phyloP scores from a whole-genome alignment of 1,140 invertebrate genomes.

The Gyrodactylus bullatarudis region DNA sequence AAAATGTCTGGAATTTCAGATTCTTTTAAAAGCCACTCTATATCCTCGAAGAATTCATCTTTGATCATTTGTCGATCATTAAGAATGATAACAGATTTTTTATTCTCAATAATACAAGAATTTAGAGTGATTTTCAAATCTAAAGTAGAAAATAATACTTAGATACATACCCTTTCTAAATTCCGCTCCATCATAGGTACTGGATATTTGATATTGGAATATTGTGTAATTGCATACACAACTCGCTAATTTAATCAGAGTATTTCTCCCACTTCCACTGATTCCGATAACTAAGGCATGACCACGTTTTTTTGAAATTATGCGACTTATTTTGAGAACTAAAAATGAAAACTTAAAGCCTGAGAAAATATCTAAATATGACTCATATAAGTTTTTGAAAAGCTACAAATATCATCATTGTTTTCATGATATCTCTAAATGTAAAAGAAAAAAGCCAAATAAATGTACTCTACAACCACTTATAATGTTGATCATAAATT shows the following conservation, averaged over 20 bases:
- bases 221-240: constrained; percentile 34
- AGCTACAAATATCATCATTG: too few relatives aligned
- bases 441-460: too few relatives aligned
- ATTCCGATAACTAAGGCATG: constrained; percentile 47
- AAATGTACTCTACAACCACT: too few relatives aligned
- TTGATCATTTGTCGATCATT: constrained; percentile 31
- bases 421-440: too few relatives aligned
- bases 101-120: constrained; percentile 34
- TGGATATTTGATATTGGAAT: constrained; percentile 40
- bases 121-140: constrained; percentile 41
- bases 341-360: constrained; percentile 8
- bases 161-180: constrained; percentile 30
- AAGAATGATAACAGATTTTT: constrained; percentile 40
- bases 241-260: constrained; percentile 16
- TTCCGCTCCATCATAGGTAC: constrained; percentile 34
- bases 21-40: constrained; percentile 20
- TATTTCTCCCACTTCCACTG: constrained; percentile 24
- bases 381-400: too few relatives aligned
- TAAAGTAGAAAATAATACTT: constrained; percentile 10
- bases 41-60: constrained; percentile 20
- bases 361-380: constrained; percentile 2
- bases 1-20: constrained; percentile 22
- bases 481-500: too few relatives aligned
- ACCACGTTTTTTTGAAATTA: constrained; percentile 42
- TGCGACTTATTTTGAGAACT: constrained; percentile 38